phyloP scores from a whole-genome alignment of 2,888 invertebrate genomes.

The Lepetodrilus schrolli region DNA sequence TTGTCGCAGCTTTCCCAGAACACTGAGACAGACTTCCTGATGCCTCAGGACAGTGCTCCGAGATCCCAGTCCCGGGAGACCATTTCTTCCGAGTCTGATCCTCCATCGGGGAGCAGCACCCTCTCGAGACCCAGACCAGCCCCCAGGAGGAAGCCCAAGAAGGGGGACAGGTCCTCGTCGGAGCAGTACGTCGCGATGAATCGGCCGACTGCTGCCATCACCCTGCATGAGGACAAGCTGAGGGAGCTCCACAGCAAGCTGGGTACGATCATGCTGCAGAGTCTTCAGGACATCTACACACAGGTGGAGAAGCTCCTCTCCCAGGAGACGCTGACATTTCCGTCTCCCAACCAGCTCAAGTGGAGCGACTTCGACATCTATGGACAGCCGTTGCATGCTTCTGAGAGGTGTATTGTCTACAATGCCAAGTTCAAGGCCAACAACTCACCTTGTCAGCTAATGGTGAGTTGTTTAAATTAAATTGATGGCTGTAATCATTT shows the following conservation, averaged over 20 bases:
- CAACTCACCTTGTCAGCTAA: conserved; percentile 59
- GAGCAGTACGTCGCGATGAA: conserved; percentile 71
- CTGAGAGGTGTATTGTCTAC: conserved; percentile 65
- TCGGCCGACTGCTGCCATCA: conserved; percentile 58
- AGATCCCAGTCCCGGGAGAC: conserved; percentile 43
- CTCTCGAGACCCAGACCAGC: conserved; percentile 62
- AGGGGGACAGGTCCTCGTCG: conserved; percentile 53
- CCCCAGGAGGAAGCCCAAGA: conserved; percentile 57
- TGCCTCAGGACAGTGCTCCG: conserved; percentile 38
- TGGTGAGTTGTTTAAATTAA: conserved; percentile 60
- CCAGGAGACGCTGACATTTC: conserved; percentile 49
- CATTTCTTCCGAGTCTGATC: conserved; percentile 45
- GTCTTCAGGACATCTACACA: conserved; percentile 62
- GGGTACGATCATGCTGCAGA: conserved; percentile 61
- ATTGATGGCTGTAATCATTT: too few relatives aligned
- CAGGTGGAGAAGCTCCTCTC: conserved; percentile 62
- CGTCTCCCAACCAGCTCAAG: conserved; percentile 45
- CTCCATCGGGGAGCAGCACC: conserved; percentile 57
- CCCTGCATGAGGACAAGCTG: conserved; percentile 59
- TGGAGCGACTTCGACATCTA: conserved; percentile 67
- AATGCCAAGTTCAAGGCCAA: conserved; percentile 60
- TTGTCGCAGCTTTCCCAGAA: conserved; percentile 28
- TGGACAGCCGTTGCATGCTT: conserved; percentile 64
- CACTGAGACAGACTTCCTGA: conserved; percentile 35
- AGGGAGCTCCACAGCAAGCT: conserved; percentile 58